Evolutionary conservation across 2,113 vertebrate species (phyloP).

Genomic region (Urocynchramus pylzowi): DNA sequence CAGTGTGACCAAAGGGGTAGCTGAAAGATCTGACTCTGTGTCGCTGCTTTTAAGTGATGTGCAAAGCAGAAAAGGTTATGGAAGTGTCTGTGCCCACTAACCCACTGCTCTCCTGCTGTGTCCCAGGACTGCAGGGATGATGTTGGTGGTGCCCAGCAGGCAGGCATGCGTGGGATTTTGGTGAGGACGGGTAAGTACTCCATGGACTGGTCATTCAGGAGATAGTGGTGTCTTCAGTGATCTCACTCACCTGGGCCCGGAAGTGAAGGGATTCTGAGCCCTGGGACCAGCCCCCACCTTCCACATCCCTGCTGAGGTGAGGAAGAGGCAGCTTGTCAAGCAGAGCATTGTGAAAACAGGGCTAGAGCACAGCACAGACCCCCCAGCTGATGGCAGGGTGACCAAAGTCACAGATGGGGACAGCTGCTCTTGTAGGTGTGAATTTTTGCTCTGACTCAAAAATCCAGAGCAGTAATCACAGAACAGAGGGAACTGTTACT

Average conservation of each 20-base stretch:
- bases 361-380: not conserved
- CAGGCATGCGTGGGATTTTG: conserved; percentile 91
- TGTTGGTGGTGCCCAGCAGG: conserved; percentile 87
- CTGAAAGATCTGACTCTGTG: not conserved
- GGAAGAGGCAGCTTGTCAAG: not conserved
- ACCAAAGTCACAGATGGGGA: not conserved
- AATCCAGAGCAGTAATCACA: not conserved
- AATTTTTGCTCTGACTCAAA: not conserved
- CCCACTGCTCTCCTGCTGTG: not conserved
- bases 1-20: rapidly evolving
- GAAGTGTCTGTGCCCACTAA: not conserved
- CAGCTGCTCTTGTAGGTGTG: not conserved
- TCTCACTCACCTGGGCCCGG: not conserved
- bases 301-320: not conserved
- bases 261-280: not conserved
- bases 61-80: not conserved
- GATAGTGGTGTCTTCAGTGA: not conserved
- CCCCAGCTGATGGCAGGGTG: not conserved
- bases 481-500: not conserved
- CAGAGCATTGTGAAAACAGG: not conserved
- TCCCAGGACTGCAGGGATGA: conserved; percentile 91
- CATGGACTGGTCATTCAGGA: rapidly evolving
- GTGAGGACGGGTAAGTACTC: conserved; percentile 84
- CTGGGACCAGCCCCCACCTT: not conserved
- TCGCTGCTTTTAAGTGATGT: not conserved